Conservation (phyloP, 1,140 invertebrate species). For the Myzus persicae region DNA sequence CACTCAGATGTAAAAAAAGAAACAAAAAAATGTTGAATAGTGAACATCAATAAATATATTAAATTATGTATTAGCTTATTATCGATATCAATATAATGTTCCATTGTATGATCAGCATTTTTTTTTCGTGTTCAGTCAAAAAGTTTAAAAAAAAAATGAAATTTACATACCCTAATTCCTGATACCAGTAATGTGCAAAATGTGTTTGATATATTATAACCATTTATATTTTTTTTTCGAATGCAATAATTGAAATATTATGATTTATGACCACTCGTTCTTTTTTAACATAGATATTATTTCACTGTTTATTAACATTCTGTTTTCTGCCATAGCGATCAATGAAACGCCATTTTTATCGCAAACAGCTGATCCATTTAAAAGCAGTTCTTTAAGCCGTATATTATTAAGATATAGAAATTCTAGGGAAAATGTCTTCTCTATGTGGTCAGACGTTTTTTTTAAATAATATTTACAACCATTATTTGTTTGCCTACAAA, state of each 20-base stretch:
- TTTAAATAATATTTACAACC: not conserved
- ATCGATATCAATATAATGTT: not conserved
- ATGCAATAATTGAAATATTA: not conserved
- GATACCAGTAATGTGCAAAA: not conserved
- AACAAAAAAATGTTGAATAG: not conserved
- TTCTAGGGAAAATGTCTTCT: not conserved
- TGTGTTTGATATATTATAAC: not conserved
- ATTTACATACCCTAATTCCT: not conserved
- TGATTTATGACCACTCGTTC: not conserved
- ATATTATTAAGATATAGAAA: not conserved
- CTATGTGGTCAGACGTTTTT: not conserved
- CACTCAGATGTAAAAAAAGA: not conserved
- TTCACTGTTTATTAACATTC: not conserved
- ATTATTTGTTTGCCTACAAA: not conserved
- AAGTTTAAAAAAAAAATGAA: not conserved
- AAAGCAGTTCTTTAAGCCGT: not conserved
- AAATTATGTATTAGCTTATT: not conserved
- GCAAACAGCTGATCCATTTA: not conserved
- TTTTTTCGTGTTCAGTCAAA: not conserved
- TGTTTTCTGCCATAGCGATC: not conserved
- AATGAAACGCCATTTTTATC: not conserved
- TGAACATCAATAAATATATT: not conserved
- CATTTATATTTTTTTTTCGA: not conserved
- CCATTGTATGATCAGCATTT: not conserved
- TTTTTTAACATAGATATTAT: not conserved